Conservation (phyloP, 1,140 invertebrate genomes). For the Megalonaias nervosa region DNA sequence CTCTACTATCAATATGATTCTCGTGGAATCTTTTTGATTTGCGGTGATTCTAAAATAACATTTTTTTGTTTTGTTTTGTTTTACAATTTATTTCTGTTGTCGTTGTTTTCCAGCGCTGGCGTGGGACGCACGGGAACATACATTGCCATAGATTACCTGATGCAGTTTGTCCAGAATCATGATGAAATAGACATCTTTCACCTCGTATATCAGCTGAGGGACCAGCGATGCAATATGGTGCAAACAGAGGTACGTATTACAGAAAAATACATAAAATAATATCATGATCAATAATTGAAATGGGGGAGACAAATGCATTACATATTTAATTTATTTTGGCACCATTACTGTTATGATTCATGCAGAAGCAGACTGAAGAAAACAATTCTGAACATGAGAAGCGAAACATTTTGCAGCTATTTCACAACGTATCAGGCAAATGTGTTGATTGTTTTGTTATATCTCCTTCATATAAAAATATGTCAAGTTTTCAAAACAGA, state of each 20-base stretch:
- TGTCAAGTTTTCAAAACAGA: no score
- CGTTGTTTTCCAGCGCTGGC: constrained; percentile 61
- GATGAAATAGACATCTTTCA: constrained; percentile 98
- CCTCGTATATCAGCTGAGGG: constrained; percentile 94
- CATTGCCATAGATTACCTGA: constrained; percentile 98
- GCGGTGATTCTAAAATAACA: no score
- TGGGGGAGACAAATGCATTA: background rate
- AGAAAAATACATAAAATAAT: background rate
- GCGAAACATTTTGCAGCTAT: no score
- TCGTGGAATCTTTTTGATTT: no score
- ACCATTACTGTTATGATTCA: background rate
- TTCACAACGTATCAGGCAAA: no score
- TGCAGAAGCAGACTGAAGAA: background rate
- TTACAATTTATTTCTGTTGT: no score
- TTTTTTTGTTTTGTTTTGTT: no score
- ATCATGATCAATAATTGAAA: background rate
- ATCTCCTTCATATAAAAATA: no score
- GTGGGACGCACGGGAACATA: constrained; percentile 82
- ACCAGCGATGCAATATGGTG: constrained; percentile 80
- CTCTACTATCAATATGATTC: no score
- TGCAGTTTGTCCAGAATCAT: constrained; percentile 87
- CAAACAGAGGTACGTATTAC: constrained; percentile 83
- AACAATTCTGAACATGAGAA: no score
- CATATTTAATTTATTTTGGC: background rate
- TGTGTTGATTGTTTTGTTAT: no score